phyloP scores from a whole-genome alignment of 2,888 invertebrate species.

The Tineola bisselliella region DNA sequence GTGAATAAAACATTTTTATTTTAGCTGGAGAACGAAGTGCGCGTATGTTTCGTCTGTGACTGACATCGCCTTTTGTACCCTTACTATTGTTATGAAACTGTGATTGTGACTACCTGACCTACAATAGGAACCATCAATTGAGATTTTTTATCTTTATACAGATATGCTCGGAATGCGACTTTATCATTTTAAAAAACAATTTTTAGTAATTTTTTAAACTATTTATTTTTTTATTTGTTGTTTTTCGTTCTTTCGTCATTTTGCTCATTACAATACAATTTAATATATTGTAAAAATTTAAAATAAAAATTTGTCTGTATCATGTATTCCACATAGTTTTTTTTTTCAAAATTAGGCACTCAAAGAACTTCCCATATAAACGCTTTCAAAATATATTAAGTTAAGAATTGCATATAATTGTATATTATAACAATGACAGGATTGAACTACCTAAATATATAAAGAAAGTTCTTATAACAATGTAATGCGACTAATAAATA shows the following conservation, averaged over 20 bases:
- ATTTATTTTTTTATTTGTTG: too few species aligned
- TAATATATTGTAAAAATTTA: too few species aligned
- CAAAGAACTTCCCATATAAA: too few species aligned
- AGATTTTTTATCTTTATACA: not conserved
- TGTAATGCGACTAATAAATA: not conserved
- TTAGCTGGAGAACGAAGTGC: not conserved
- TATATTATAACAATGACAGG: too few species aligned
- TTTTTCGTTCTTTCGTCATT: too few species aligned
- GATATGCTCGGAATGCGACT: not conserved
- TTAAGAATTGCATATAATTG: too few species aligned
- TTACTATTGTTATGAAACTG: constrained; percentile 6
- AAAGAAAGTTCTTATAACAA: not conserved
- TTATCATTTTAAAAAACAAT: not conserved
- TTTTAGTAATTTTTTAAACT: too few species aligned
- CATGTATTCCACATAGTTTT: too few species aligned
- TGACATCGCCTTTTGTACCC: not conserved
- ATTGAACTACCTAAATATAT: not conserved
- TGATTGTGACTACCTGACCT: constrained; percentile 12
- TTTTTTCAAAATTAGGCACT: too few species aligned
- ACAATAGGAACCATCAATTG: not conserved
- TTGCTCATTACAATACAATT: too few species aligned
- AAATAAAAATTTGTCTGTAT: too few species aligned
- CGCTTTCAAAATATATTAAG: too few species aligned
- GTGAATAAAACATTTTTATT: not conserved
- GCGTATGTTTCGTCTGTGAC: not conserved